phyloP scores from a whole-genome alignment of 2,797 vertebrate genomes.

The Uromys caudimaculatus region DNA sequence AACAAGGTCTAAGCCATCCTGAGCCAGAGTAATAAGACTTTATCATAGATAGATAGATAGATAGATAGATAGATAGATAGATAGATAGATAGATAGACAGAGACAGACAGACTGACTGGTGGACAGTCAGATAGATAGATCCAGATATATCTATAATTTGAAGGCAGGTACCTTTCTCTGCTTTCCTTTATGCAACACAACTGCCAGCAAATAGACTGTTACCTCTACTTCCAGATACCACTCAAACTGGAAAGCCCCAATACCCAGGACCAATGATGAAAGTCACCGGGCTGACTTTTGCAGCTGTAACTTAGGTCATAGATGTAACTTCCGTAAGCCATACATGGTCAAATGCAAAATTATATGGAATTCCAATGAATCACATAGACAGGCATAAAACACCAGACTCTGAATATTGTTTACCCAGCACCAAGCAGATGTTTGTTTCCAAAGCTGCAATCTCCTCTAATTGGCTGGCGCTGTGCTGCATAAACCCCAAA shows the following conservation, averaged over 20 bases:
- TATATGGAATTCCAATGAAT: slow-evolving; percentile 79
- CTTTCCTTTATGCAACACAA: background rate
- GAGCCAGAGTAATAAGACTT: background rate
- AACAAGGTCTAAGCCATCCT: background rate
- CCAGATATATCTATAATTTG: background rate
- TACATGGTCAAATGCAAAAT: slow-evolving; percentile 77
- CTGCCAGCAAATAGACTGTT: background rate
- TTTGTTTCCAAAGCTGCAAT: slow-evolving; percentile 80
- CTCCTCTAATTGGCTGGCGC: slow-evolving; percentile 72
- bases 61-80: background rate
- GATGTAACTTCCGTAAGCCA: slow-evolving; percentile 38
- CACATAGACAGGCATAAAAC: slow-evolving; percentile 79
- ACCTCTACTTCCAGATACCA: background rate
- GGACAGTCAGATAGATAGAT: too few relatives aligned
- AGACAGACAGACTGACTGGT: rapidly evolving
- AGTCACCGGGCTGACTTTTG: slow-evolving; percentile 9
- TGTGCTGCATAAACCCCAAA: slow-evolving; percentile 40
- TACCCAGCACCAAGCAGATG: slow-evolving; percentile 81
- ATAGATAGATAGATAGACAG: rapidly evolving
- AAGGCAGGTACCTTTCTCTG: background rate
- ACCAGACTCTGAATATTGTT: slow-evolving; percentile 83
- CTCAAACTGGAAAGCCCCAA: background rate
- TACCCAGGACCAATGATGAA: background rate
- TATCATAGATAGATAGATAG: background rate
- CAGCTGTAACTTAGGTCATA: background rate